A percentile compares a stretch with the other conserved stretches of the same genome.
Evolutionary conservation across 1,140 invertebrate species (phyloP).

Genomic region (Rhynchophorus ferrugineus): DNA sequence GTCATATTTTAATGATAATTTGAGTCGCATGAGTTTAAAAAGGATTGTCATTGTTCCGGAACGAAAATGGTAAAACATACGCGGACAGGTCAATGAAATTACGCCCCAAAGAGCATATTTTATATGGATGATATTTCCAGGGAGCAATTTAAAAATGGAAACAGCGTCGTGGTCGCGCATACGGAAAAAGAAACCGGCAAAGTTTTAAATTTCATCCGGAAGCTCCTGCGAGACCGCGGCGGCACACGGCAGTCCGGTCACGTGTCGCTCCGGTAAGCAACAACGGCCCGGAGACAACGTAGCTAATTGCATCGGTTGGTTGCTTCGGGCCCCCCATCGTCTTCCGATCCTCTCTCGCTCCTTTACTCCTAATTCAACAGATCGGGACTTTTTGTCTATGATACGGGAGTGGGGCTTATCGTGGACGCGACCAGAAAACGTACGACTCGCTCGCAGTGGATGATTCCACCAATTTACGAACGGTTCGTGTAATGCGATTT

Average conservation of each 20-base stretch:
- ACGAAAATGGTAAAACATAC: too few relatives aligned
- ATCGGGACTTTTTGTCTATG: neutral
- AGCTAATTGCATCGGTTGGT: slow-evolving; percentile 33
- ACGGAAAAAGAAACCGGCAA: neutral
- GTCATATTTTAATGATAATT: too few relatives aligned
- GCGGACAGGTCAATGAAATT: too few relatives aligned
- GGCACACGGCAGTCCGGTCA: slow-evolving; percentile 28
- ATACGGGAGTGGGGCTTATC: neutral
- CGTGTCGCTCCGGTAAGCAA: slow-evolving; percentile 33
- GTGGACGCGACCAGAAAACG: neutral
- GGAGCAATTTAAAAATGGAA: too few relatives aligned
- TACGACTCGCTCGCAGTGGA: neutral
- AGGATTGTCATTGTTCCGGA: too few relatives aligned
- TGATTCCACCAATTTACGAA: too few relatives aligned
- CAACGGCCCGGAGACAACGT: slow-evolving; percentile 36
- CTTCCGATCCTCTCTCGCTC: slow-evolving; percentile 16
- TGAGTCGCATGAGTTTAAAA: too few relatives aligned
- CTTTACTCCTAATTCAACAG: slow-evolving; percentile 11
- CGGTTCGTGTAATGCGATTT: too few relatives aligned
- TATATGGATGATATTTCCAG: too few relatives aligned
- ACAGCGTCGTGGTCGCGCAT: too few relatives aligned
- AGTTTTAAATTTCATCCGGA: neutral
- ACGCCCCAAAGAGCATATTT: too few relatives aligned
- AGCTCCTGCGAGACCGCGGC: neutral
- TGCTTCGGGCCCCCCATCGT: slow-evolving; percentile 16